Conservation (phyloP, 2,113 vertebrate species). For the Labeo rohita region DNA sequence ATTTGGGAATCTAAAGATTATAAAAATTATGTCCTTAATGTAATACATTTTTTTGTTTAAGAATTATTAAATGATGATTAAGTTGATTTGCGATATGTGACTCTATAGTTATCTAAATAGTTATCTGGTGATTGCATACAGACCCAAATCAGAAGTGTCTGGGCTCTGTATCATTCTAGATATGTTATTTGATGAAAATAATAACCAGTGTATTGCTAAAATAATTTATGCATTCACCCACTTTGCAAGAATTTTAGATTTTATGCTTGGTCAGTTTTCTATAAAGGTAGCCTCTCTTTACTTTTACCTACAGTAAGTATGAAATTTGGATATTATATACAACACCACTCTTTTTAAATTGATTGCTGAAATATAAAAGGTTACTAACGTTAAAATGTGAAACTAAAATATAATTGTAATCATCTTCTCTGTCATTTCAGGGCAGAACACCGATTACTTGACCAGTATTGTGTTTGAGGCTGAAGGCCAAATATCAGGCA, state of each 20-base stretch:
- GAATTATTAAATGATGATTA: not conserved
- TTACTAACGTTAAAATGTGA: too few relatives aligned
- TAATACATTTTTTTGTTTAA: not conserved
- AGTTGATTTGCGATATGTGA: not conserved
- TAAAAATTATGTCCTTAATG: too few relatives aligned
- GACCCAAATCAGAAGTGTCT: too few relatives aligned
- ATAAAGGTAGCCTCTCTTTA: too few relatives aligned
- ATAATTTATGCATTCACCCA: not conserved
- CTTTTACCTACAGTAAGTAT: too few relatives aligned
- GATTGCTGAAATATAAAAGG: too few relatives aligned
- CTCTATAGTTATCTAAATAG: not conserved
- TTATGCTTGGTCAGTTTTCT: too few relatives aligned
- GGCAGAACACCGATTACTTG: slow-evolving; percentile 48
- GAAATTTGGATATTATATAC: too few relatives aligned
- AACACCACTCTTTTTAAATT: too few relatives aligned
- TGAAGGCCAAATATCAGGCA: slow-evolving; percentile 53
- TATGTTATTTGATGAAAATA: not conserved
- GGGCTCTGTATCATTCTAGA: not conserved
- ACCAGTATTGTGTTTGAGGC: slow-evolving; percentile 71
- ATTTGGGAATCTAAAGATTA: too few relatives aligned
- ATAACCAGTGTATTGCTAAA: not conserved
- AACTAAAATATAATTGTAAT: not conserved
- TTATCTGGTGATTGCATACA: not conserved
- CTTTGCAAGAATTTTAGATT: not conserved
- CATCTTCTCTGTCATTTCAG: slow-evolving; percentile 55